Percentiles rank a stretch among this genome's conserved stretches.
These are phyloP conservation scores for Agrochola lota DNA, from an alignment of 2,888 invertebrate species.

Conservation along the genomic window DNA sequence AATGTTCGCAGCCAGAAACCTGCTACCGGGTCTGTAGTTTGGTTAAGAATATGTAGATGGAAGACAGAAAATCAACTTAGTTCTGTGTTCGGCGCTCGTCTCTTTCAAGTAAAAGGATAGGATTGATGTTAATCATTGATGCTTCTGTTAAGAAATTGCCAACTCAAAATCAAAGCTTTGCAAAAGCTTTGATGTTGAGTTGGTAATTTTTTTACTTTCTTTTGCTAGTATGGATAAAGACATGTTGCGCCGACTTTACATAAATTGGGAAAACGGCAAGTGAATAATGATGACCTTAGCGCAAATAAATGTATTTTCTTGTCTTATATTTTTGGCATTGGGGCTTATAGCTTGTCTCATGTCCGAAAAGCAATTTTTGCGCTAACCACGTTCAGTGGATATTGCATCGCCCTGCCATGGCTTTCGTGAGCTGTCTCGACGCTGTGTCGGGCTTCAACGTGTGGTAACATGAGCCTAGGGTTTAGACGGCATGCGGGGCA, in stretches of 20 bases:
- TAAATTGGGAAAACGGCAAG: too few relatives aligned
- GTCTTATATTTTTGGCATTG: background rate
- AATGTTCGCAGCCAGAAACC: constrained; percentile 36
- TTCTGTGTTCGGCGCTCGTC: background rate
- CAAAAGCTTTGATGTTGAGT: background rate
- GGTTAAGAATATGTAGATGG: background rate
- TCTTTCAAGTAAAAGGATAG: background rate
- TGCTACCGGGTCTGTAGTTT: constrained; percentile 31
- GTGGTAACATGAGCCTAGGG: background rate
- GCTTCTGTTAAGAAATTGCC: background rate
- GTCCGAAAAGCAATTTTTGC: background rate
- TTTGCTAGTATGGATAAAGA: background rate
- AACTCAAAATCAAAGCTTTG: too few relatives aligned
- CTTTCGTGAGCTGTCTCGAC: background rate
- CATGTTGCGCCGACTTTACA: background rate
- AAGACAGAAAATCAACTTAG: constrained; percentile 37
- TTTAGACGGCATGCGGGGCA: background rate
- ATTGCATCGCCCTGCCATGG: background rate
- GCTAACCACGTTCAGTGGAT: background rate
- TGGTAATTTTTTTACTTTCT: background rate
- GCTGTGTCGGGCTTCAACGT: background rate
- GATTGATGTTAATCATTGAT: background rate
- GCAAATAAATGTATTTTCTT: background rate
- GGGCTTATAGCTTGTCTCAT: background rate
- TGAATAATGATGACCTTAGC: background rate